A percentile compares a stretch with the other conserved stretches of the same genome.
These are phyloP conservation scores for Brachyrhaphis roseni DNA, from an alignment of 2,797 vertebrate species.

Conservation along the genomic window DNA sequence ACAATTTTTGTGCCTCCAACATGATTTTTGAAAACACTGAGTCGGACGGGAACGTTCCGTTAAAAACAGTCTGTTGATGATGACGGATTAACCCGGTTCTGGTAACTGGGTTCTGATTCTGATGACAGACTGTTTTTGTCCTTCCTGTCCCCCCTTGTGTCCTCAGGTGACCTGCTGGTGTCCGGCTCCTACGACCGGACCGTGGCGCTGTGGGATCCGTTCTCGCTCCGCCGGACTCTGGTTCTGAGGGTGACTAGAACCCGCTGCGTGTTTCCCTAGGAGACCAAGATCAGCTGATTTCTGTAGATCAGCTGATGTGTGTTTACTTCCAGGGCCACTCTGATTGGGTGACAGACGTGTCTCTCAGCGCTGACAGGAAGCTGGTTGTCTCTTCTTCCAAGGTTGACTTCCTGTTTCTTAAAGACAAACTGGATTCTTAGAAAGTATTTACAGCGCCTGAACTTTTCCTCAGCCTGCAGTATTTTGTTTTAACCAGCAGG, in stretches of 20 bases:
- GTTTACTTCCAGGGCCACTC: constrained; percentile 76
- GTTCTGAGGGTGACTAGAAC: constrained; percentile 36
- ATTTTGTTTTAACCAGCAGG: neutral
- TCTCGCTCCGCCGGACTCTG: constrained; percentile 17
- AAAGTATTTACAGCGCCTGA: neutral
- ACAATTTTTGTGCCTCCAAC: no score
- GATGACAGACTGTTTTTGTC: no score
- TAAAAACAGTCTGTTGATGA: no score
- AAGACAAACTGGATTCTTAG: no score
- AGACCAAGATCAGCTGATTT: neutral
- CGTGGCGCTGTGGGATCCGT: constrained; percentile 50
- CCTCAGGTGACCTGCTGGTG: constrained; percentile 31
- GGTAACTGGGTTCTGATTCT: no score
- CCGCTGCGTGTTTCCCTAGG: no score
- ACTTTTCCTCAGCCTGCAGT: neutral
- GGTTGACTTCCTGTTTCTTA: constrained; percentile 37
- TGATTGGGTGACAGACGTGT: constrained; percentile 85
- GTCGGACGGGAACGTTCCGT: no score
- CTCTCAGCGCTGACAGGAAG: constrained; percentile 75
- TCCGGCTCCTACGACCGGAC: constrained; percentile 54
- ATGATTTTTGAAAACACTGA: no score
- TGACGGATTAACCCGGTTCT: no score
- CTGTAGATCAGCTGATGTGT: neutral
- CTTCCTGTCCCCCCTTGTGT: neutral
- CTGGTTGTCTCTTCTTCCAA: constrained; percentile 83